Conservation (phyloP, 2,888 invertebrate genomes). For the Cheilosia soror region DNA sequence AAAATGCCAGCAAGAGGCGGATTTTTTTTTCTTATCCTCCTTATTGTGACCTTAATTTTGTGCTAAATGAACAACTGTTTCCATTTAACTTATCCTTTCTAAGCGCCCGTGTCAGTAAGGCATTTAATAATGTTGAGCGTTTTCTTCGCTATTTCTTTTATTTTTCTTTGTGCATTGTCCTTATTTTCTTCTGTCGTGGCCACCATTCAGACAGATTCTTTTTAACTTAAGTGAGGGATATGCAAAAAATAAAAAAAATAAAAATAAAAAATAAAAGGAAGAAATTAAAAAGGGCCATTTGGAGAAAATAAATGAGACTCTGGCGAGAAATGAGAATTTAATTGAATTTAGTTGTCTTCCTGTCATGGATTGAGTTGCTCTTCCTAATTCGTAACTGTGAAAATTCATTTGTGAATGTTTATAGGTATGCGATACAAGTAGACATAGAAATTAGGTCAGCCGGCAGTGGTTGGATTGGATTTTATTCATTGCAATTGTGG, state of each 20-base stretch:
- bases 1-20: conserved; percentile 6
- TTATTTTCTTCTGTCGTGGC: conserved; percentile 28
- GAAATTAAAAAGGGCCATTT: conserved; percentile 47
- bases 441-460: too few relatives aligned
- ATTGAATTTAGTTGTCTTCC: conserved; percentile 61
- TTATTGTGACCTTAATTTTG: conserved; percentile 58
- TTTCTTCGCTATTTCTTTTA: background rate
- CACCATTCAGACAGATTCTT: conserved; percentile 38
- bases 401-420: too few relatives aligned
- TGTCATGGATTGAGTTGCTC: conserved; percentile 25
- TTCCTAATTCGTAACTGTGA: background rate
- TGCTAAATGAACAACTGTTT: conserved; percentile 68
- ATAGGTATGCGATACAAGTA: too few relatives aligned
- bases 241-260: conserved; percentile 38
- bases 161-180: conserved; percentile 14
- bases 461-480: too few relatives aligned
- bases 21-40: conserved; percentile 1
- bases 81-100: conserved; percentile 56
- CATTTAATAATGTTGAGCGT: conserved; percentile 38
- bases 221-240: conserved; percentile 40
- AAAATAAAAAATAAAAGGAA: background rate
- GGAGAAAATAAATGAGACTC: conserved; percentile 29
- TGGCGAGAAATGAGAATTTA: conserved; percentile 63
- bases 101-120: conserved; percentile 47
- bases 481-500: too few relatives aligned